Base-by-base conservation (phyloP, 2,113 vertebrate species). In the Pampusana beccarii region DNA sequence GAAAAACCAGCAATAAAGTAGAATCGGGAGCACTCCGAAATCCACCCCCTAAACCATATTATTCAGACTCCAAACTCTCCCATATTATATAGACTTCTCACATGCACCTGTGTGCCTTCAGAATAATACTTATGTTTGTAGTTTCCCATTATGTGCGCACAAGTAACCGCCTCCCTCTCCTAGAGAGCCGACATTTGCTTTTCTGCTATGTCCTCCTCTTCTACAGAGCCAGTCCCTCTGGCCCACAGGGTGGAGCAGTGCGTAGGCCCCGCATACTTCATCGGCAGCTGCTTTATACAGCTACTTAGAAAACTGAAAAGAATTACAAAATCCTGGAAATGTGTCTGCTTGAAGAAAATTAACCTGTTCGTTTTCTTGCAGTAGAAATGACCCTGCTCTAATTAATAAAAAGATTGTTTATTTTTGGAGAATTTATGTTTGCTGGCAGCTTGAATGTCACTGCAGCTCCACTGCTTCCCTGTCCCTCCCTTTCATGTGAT, bases 401-500 rank as follows among this genome's bases (percentile, higher is more conserved):
- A 85, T 85, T 69, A 75, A 86, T 64, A 94, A 95, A 92, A 92
- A 89, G 58, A 93, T 80, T 89, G 86, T 90, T 97, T 96, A 66
- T 94, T 97, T 97, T 79, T 92, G 65, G 93, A 93, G 86, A 94
- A 96, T 95, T 97, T 95, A 91, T 91, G 84, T 90, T 94, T 90
- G 81, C 17, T 89, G 92, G 53, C 77, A 84, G 81, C 54, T 88
- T 72, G 90, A 96, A 91, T 91, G 84, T 95, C 95, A 69, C 96
- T 97, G 82, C 77, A 83, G 93, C 80, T 97, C 91, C 67, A 19
- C 71, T 87, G 92, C 71, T 91, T 87, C 95, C 83, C 80, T 15
- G 38, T 83, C 61, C 66, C 92, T 95, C 92, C 94, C 93, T 95
- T 97, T 92, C 92, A 92, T 85, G 64, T 83, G 83, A 82, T 87